Evolutionary conservation across 1,140 invertebrate genomes (phyloP).

Genomic region (Teleopsis dalmanni): DNA sequence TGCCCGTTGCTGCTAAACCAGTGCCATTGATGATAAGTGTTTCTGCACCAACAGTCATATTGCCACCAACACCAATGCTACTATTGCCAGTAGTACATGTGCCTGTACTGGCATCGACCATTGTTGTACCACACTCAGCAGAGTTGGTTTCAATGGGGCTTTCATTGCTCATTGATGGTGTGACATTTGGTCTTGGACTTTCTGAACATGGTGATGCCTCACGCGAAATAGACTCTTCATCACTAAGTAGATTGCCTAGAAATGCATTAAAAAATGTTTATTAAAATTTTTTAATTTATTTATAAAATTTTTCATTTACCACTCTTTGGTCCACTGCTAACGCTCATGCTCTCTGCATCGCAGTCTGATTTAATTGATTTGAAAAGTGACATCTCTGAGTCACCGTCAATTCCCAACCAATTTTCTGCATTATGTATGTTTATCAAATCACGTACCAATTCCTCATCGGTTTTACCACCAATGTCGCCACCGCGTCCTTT

Average conservation of each 20-base stretch:
- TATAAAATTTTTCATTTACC: conserved; percentile 19
- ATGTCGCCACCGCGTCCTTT: conserved; percentile 89
- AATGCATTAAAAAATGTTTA: not conserved
- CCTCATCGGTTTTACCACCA: conserved; percentile 82
- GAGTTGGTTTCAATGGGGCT: not conserved
- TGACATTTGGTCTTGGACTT: conserved; percentile 38
- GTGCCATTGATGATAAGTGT: conserved; percentile 1
- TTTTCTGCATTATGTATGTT: conserved; percentile 89
- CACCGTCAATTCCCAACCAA: conserved; percentile 85
- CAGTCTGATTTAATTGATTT: conserved; percentile 59
- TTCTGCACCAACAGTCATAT: conserved; percentile 3
- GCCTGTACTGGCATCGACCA: too few relatives aligned
- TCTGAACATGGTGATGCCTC: conserved; percentile 58
- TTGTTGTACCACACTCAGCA: too few relatives aligned
- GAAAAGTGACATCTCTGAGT: conserved; percentile 72
- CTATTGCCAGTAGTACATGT: not conserved
- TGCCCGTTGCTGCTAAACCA: too few relatives aligned
- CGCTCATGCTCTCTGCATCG: conserved; percentile 46
- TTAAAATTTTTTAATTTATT: not conserved
- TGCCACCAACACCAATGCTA: not conserved
- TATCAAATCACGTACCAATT: conserved; percentile 82
- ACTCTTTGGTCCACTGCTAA: conserved; percentile 29
- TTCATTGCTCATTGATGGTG: not conserved
- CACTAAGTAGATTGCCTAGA: conserved; percentile 33
- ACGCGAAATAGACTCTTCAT: conserved; percentile 51